Evolutionary conservation across 2,888 invertebrate genomes (phyloP).

Genomic region (Hyposoter didymator): DNA sequence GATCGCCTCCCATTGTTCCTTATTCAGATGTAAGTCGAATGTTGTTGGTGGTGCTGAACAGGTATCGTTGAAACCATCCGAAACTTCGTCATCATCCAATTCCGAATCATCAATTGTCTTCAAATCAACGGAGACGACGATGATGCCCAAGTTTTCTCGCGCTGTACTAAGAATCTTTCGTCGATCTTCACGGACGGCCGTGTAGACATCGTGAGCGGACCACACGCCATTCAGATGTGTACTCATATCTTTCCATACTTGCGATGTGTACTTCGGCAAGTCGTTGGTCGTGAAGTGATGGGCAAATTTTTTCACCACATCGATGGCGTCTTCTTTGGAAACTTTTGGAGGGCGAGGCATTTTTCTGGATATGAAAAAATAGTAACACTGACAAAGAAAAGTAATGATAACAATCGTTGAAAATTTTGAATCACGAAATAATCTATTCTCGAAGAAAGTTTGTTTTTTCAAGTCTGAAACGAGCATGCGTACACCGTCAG

Average conservation of each 20-base stretch:
- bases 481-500: too few relatives aligned
- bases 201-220: slow-evolving; percentile 13
- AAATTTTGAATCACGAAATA: too few relatives aligned
- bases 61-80: not conserved
- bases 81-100: not conserved
- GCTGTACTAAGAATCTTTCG: slow-evolving; percentile 22
- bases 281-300: slow-evolving; percentile 11
- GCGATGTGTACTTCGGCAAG: slow-evolving; percentile 10
- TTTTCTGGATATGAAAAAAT: too few relatives aligned
- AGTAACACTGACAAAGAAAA: too few relatives aligned
- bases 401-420: too few relatives aligned
- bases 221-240: not conserved
- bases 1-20: slow-evolving; percentile 38
- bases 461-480: too few relatives aligned
- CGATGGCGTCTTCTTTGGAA: slow-evolving; percentile 9
- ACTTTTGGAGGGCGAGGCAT: slow-evolving; percentile 8
- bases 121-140: not conserved
- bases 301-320: slow-evolving; percentile 11
- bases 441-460: too few relatives aligned
- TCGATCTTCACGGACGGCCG: slow-evolving; percentile 19
- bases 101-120: not conserved
- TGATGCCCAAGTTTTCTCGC: not conserved
- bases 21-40: slow-evolving; percentile 44
- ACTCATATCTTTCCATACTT: slow-evolving; percentile 34
- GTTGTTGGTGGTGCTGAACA: not conserved